These are phyloP conservation scores for Ricordea florida DNA, from an alignment of 92 coral and sea anemone genomes.

Conservation along the genomic window DNA sequence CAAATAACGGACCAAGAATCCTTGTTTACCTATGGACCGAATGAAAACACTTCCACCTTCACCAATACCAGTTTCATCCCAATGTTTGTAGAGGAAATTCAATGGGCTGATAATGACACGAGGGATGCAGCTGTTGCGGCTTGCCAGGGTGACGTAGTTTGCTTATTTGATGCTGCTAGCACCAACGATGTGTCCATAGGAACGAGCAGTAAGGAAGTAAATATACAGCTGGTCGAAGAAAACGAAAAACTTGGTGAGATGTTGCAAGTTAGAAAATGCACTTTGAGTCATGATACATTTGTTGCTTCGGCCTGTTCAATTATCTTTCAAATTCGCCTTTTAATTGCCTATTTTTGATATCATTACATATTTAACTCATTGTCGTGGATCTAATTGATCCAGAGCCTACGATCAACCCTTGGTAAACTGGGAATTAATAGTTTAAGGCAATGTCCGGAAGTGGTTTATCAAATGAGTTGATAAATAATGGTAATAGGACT, in stretches of 20 bases:
- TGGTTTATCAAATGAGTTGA: no score
- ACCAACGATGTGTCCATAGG: constrained; percentile 71
- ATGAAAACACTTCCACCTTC: constrained; percentile 51
- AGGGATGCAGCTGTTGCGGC: constrained; percentile 18
- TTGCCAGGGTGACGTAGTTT: constrained; percentile 54
- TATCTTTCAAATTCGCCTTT: no score
- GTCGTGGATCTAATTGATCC: no score
- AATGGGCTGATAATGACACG: constrained; percentile 37
- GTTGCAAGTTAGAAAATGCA: background rate
- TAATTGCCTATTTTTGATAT: no score
- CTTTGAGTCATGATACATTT: no score
- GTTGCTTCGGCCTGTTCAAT: no score
- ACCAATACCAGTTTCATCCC: constrained; percentile 59
- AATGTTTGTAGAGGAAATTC: constrained; percentile 62
- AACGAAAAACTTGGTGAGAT: constrained; percentile 53
- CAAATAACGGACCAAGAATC: constrained; percentile 52
- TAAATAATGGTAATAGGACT: no score
- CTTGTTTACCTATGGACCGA: constrained; percentile 65
- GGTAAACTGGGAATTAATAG: no score
- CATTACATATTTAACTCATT: no score
- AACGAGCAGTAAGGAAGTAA: constrained; percentile 36
- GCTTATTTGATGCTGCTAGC: constrained; percentile 78
- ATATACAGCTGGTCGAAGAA: constrained; percentile 55
- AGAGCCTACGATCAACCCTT: no score
- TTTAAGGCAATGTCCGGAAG: no score